Evolutionary conservation across 1,140 invertebrate species (phyloP).

Genomic region (Drosophila ambigua): DNA sequence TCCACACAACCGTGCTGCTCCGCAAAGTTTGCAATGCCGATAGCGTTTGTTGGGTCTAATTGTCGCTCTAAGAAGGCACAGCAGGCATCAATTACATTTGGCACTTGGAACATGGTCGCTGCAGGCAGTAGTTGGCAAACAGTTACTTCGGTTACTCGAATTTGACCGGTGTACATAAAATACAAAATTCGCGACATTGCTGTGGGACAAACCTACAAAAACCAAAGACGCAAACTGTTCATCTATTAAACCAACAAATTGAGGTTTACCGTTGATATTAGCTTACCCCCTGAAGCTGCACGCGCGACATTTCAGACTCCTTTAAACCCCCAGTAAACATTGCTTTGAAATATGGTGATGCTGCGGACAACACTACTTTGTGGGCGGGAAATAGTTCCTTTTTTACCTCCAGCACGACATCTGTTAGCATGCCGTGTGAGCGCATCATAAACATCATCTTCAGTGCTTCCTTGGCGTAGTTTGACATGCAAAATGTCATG

Average conservation of each 20-base stretch:
- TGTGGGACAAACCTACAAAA: constrained; percentile 87
- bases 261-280: constrained; percentile 24
- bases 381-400: constrained; percentile 94
- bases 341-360: constrained; percentile 97
- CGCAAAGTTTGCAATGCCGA: constrained; percentile 96
- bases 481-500: constrained; percentile 94
- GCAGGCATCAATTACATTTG: constrained; percentile 95
- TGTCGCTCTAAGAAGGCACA: constrained; percentile 95
- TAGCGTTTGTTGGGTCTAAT: constrained; percentile 96
- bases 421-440: constrained; percentile 94
- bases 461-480: constrained; percentile 93
- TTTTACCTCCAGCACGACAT: constrained; percentile 94
- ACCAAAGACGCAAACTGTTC: constrained; percentile 58
- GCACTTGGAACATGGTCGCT: constrained; percentile 96
- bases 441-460: constrained; percentile 96
- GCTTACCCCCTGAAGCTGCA: constrained; percentile 92
- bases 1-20: constrained; percentile 95
- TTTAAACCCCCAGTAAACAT: constrained; percentile 96
- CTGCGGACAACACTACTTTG: constrained; percentile 95
- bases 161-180: constrained; percentile 96
- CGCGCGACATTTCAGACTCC: constrained; percentile 93
- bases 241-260: constrained; percentile 67
- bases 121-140: constrained; percentile 95
- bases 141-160: constrained; percentile 94
- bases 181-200: constrained; percentile 92